A percentile compares a stretch with the other conserved stretches of the same genome.
Evolutionary conservation across 2,888 invertebrate species (phyloP).

Genomic region (Drosophila meridiana): DNA sequence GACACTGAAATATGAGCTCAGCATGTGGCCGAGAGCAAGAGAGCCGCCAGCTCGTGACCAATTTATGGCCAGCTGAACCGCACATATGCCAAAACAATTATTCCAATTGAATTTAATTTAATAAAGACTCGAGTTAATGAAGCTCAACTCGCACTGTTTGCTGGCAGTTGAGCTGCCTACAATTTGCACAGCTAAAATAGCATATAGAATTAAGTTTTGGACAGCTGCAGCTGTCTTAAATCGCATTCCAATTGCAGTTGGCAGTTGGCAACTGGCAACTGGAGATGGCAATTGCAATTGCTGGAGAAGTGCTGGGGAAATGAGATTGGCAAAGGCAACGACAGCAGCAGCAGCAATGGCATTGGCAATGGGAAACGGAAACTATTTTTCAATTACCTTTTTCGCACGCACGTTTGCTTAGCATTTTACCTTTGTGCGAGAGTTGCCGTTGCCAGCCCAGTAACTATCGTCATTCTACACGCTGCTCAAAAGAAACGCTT

Average conservation of each 20-base stretch:
- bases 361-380: constrained; percentile 58
- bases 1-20: constrained; percentile 66
- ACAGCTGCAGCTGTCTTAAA: constrained; percentile 20
- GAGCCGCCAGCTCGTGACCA: constrained; percentile 5
- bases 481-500: constrained; percentile 1
- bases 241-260: constrained; percentile 46
- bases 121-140: neutral
- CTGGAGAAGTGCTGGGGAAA: constrained; percentile 14
- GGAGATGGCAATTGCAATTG: constrained; percentile 39
- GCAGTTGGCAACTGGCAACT: constrained; percentile 31
- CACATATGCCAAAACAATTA: constrained; percentile 4
- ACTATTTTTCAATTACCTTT: constrained; percentile 80
- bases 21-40: constrained; percentile 44
- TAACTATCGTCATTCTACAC: constrained; percentile 16
- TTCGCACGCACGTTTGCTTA: constrained; percentile 78
- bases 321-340: constrained; percentile 18
- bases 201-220: constrained; percentile 9
- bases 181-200: constrained; percentile 35
- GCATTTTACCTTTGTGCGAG: constrained; percentile 65
- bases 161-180: constrained; percentile 28
- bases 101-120: constrained; percentile 1
- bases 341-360: constrained; percentile 4
- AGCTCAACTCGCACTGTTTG: neutral
- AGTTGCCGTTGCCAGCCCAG: constrained; percentile 17
- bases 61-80: constrained; percentile 14